These are phyloP conservation scores for Drosophila atroscutellata DNA, from an alignment of 2,888 invertebrate genomes.

Conservation along the genomic window DNA sequence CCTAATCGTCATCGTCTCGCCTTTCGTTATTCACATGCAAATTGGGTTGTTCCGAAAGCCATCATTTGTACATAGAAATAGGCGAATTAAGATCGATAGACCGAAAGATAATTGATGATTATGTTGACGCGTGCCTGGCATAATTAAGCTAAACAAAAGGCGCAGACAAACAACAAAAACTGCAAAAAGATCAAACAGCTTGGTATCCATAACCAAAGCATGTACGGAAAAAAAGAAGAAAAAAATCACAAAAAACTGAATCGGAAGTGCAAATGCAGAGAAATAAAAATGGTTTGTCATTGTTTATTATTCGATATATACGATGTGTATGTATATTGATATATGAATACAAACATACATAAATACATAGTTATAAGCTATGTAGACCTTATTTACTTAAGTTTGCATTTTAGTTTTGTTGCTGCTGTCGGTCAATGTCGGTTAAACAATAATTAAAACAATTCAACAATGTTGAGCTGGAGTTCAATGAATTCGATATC, in stretches of 20 bases:
- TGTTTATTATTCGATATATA: constrained; percentile 55
- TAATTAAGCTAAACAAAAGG: constrained; percentile 24
- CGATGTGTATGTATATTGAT: neutral
- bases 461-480: constrained; percentile 51
- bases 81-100: constrained; percentile 43
- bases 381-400: constrained; percentile 42
- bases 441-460: constrained; percentile 68
- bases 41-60: constrained; percentile 15
- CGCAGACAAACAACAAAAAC: constrained; percentile 24
- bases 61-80: constrained; percentile 41
- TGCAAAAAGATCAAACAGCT: constrained; percentile 35
- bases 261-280: constrained; percentile 72
- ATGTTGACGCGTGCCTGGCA: constrained; percentile 70
- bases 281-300: constrained; percentile 60
- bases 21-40: constrained; percentile 57
- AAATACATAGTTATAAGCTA: constrained; percentile 34
- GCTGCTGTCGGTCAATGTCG: constrained; percentile 68
- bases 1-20: constrained; percentile 43
- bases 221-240: constrained; percentile 30
- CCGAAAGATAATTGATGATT: constrained; percentile 53
- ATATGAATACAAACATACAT: neutral
- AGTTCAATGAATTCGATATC: constrained; percentile 62
- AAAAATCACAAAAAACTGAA: constrained; percentile 38
- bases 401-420: constrained; percentile 49
- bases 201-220: constrained; percentile 53